A percentile compares a stretch with the other conserved stretches of the same genome.
These are phyloP conservation scores for Xestia ashworthii DNA, from an alignment of 2,888 invertebrate species.

Conservation along the genomic window DNA sequence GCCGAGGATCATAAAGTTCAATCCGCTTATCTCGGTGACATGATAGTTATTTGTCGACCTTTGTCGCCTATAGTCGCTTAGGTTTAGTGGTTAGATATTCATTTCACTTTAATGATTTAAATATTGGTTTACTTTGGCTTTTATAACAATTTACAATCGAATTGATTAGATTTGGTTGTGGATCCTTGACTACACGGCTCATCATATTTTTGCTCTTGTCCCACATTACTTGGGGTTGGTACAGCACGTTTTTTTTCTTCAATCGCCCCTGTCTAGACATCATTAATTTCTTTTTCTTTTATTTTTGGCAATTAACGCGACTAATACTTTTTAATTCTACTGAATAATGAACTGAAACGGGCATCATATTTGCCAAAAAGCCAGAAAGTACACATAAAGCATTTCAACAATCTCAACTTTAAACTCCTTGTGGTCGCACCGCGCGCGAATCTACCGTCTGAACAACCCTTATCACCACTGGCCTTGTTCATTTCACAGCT, in stretches of 20 bases:
- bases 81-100: neutral
- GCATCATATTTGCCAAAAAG: neutral
- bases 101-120: neutral
- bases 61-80: too few relatives aligned
- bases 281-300: too few relatives aligned
- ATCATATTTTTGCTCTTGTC: too few relatives aligned
- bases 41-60: constrained; percentile 8
- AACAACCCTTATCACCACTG: constrained; percentile 38
- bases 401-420: neutral
- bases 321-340: neutral
- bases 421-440: neutral
- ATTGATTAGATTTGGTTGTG: neutral
- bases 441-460: constrained; percentile 20
- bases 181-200: neutral
- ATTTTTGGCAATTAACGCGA: too few relatives aligned
- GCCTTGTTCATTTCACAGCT: constrained; percentile 59
- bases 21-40: neutral
- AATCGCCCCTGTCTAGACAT: too few relatives aligned
- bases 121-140: neutral
- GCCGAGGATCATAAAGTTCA: neutral
- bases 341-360: neutral
- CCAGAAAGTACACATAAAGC: neutral
- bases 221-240: too few relatives aligned
- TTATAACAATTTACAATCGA: neutral
- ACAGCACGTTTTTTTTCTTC: too few relatives aligned